These are phyloP conservation scores for Cosmopolites sordidus DNA, from an alignment of 2,888 invertebrate species.

Conservation along the genomic window DNA sequence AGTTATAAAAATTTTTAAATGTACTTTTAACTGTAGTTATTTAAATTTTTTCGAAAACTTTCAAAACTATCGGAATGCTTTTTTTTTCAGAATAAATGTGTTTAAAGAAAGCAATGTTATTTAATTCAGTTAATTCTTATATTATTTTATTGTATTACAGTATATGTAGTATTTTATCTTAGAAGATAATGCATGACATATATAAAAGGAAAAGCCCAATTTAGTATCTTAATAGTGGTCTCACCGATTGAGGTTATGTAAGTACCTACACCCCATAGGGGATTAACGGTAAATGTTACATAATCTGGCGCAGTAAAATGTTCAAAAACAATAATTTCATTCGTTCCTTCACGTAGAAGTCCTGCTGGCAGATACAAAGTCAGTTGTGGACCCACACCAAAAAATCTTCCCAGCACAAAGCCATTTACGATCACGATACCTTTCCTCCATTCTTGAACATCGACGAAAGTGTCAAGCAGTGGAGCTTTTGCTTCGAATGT, in stretches of 20 bases:
- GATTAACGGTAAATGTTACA: slow-evolving; percentile 36
- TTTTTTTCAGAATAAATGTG: no score
- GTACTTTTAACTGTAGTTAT: no score
- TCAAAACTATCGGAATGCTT: no score
- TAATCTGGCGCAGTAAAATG: slow-evolving; percentile 37
- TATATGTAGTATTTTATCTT: no score
- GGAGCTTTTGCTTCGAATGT: slow-evolving; percentile 18
- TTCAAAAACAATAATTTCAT: slow-evolving; percentile 44
- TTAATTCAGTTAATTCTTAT: no score
- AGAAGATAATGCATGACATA: no score
- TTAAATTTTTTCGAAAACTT: no score
- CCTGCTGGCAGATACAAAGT: slow-evolving; percentile 79
- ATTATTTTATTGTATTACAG: no score
- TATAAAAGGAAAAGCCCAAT: no score
- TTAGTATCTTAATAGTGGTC: no score
- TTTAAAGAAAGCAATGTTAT: no score
- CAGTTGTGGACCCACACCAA: slow-evolving; percentile 71
- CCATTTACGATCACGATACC: slow-evolving; percentile 81
- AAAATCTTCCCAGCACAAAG: slow-evolving; percentile 79
- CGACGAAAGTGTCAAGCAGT: slow-evolving; percentile 72
- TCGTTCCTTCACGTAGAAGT: slow-evolving; percentile 53
- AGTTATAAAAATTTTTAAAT: no score
- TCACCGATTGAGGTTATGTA: slow-evolving; percentile 4
- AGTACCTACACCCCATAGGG: slow-evolving; percentile 31
- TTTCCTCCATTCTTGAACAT: slow-evolving; percentile 79